Evolutionary conservation across 2,113 vertebrate genomes (phyloP).

Genomic region (Ochotona curzoniae): DNA sequence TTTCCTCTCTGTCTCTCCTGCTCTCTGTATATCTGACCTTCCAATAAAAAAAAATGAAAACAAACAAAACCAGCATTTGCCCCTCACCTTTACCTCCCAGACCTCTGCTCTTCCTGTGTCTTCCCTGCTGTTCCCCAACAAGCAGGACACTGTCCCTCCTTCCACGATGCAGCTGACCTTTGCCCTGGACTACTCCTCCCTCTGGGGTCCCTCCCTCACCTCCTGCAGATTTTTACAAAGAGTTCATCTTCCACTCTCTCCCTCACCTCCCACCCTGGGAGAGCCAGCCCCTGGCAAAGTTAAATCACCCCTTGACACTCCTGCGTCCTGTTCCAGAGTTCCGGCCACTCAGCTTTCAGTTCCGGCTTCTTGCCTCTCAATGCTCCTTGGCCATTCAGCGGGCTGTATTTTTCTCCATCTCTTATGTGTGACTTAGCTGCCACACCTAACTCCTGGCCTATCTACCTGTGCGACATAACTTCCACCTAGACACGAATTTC

Average conservation of each 20-base stretch:
- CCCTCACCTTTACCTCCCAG: not conserved
- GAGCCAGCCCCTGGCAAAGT: too few relatives aligned
- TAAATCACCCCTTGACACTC: not conserved
- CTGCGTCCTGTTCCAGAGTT: too few relatives aligned
- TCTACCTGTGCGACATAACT: not conserved
- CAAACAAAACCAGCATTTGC: too few relatives aligned
- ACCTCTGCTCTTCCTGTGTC: not conserved
- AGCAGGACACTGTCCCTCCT: not conserved
- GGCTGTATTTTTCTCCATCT: not conserved
- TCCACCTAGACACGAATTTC: not conserved
- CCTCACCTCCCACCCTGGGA: too few relatives aligned
- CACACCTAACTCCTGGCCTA: not conserved
- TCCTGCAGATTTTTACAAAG: not conserved
- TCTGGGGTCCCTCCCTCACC: not conserved
- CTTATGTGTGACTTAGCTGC: too few relatives aligned
- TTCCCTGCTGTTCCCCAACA: not conserved
- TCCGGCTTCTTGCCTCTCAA: too few relatives aligned
- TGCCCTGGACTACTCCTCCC: not conserved
- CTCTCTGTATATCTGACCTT: too few relatives aligned
- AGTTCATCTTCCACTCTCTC: not conserved
- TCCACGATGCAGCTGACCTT: not conserved
- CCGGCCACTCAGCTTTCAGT: too few relatives aligned
- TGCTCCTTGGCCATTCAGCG: not conserved
- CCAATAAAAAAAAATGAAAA: too few relatives aligned
- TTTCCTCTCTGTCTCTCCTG: too few relatives aligned